Evolutionary conservation across 2,113 vertebrate species (phyloP).

Genomic region (Clarias gariepinus): DNA sequence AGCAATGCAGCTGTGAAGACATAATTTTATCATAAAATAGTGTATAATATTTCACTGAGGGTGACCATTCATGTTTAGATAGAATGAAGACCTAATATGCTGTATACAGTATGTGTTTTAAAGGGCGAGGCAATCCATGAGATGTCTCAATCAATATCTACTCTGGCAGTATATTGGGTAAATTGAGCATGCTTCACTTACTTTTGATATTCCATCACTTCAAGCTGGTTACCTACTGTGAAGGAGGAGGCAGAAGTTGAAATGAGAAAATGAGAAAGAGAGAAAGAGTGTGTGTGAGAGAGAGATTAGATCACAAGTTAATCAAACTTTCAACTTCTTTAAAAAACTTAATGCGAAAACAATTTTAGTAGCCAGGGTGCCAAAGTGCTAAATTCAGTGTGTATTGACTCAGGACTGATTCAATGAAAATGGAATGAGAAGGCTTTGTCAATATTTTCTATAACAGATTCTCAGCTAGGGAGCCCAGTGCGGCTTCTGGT

Average conservation of each 20-base stretch:
- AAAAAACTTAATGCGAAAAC: constrained; percentile 65
- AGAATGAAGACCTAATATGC: background rate
- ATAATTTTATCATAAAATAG: background rate
- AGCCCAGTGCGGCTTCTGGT: constrained; percentile 23
- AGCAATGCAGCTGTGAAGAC: constrained; percentile 4
- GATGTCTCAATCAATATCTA: constrained; percentile 36
- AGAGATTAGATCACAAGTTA: constrained; percentile 70
- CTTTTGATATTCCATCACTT: constrained; percentile 94
- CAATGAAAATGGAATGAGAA: constrained; percentile 75
- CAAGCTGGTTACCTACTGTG: constrained; percentile 95
- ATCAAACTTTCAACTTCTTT: constrained; percentile 59
- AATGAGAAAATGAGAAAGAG: constrained; percentile 42
- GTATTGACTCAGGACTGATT: constrained; percentile 66
- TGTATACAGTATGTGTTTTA: background rate
- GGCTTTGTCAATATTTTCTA: constrained; percentile 73
- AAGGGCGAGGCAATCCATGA: constrained; percentile 17
- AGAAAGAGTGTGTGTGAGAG: constrained; percentile 62
- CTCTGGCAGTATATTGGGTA: constrained; percentile 78
- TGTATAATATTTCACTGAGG: constrained; percentile 5
- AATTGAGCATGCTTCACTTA: constrained; percentile 69
- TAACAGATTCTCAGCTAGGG: constrained; percentile 77
- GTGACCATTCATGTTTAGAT: background rate
- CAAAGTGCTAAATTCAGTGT: constrained; percentile 73
- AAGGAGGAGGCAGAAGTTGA: constrained; percentile 65
- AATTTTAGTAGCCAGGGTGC: constrained; percentile 70